Conservation (phyloP, 2,113 vertebrate species). For the Platysteira castanea region DNA sequence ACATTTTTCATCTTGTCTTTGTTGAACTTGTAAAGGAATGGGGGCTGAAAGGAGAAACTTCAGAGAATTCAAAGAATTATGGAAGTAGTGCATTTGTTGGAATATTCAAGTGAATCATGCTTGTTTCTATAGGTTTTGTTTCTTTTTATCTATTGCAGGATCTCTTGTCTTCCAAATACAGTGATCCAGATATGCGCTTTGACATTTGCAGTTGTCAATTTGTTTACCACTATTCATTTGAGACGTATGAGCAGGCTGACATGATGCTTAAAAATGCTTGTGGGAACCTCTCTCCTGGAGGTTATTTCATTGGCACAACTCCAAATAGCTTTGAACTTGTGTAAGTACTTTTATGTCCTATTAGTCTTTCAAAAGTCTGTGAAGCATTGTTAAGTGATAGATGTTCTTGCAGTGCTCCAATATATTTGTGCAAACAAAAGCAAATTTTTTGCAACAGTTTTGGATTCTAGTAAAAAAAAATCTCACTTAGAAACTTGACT, state of each 20-base stretch:
- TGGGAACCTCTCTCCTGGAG: conserved; percentile 86
- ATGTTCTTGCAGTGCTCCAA: background rate
- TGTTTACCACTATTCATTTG: conserved; percentile 96
- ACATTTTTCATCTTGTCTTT: background rate
- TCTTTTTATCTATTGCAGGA: conserved; percentile 74
- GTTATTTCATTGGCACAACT: conserved; percentile 97
- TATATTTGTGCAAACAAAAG: background rate
- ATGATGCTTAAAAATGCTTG: conserved; percentile 96
- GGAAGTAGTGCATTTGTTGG: background rate
- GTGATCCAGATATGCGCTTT: conserved; percentile 76
- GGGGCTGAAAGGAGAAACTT: background rate
- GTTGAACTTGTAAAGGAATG: background rate
- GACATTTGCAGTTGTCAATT: conserved; percentile 98
- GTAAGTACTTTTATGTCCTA: conserved; percentile 72
- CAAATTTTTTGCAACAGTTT: background rate
- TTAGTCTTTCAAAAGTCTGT: background rate
- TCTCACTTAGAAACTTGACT: background rate
- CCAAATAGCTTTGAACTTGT: conserved; percentile 93
- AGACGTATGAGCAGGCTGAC: conserved; percentile 88
- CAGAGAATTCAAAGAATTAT: background rate
- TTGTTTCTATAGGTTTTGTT: background rate
- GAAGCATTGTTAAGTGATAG: background rate
- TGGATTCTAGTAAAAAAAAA: background rate
- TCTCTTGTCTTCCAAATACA: conserved; percentile 80
- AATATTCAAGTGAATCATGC: background rate